A percentile compares a stretch with the other conserved stretches of the same genome.
These are phyloP conservation scores for Rhagonycha fulva DNA, from an alignment of 2,888 invertebrate species.

Conservation along the genomic window DNA sequence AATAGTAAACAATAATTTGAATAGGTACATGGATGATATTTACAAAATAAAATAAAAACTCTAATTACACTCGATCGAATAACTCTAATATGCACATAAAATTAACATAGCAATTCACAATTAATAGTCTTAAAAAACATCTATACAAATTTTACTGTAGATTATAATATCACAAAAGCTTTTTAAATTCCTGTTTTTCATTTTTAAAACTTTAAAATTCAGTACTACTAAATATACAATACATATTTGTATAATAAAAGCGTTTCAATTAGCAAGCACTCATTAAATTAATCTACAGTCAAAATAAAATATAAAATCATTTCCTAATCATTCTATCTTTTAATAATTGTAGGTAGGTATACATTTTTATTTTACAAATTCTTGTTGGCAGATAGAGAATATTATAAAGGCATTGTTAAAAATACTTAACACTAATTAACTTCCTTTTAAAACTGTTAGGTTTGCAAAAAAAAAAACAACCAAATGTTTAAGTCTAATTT, in stretches of 20 bases:
- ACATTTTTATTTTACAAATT: neutral
- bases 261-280: neutral
- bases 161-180: constrained; percentile 28
- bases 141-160: constrained; percentile 24
- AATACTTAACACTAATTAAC: neutral
- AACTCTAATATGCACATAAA: constrained; percentile 12
- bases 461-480: neutral
- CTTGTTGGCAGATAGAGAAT: neutral
- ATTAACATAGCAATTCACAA: constrained; percentile 7
- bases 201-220: neutral
- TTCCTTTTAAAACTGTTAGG: neutral
- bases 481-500: neutral
- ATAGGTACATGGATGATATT: neutral
- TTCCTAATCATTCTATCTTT: neutral
- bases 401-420: neutral
- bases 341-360: neutral
- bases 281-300: neutral
- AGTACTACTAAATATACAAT: neutral
- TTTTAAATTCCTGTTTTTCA: constrained; percentile 13
- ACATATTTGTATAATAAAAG: neutral
- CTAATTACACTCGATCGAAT: constrained; percentile 2
- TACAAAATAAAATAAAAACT: neutral
- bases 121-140: constrained; percentile 21
- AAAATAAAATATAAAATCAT: neutral
- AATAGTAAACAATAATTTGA: neutral